Evolutionary conservation across 2,113 vertebrate species (phyloP).

Genomic region (Natator depressus): DNA sequence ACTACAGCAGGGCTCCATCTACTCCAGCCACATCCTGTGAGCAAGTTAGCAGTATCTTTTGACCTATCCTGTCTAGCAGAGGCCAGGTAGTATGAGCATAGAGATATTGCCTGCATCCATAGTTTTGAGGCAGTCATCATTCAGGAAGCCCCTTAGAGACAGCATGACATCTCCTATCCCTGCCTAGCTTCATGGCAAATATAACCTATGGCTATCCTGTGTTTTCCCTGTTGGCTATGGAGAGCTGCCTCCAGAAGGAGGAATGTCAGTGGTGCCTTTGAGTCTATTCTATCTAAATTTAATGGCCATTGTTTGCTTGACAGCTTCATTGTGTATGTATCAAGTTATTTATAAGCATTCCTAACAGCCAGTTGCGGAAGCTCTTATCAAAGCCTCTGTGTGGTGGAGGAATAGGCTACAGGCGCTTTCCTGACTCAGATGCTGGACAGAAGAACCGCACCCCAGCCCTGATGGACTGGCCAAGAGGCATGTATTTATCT

Average conservation of each 20-base stretch:
- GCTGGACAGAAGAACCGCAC: rapidly evolving
- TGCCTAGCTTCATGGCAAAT: slow-evolving; percentile 18
- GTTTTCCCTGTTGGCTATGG: not conserved
- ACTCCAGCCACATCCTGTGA: not conserved
- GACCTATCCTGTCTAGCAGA: not conserved
- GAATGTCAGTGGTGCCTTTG: not conserved
- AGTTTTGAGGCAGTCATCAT: slow-evolving; percentile 51
- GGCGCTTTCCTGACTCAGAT: not conserved
- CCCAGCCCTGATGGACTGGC: rapidly evolving
- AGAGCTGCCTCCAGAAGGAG: not conserved
- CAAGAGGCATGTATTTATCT: rapidly evolving
- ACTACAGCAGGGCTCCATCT: slow-evolving; percentile 46
- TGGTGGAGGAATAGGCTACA: rapidly evolving
- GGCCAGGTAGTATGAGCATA: not conserved
- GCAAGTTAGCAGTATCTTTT: not conserved
- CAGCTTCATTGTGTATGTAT: not conserved
- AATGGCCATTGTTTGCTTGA: slow-evolving; percentile 6
- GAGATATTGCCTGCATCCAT: not conserved
- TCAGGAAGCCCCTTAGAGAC: not conserved
- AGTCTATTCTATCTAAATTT: slow-evolving; percentile 58
- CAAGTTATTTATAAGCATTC: not conserved
- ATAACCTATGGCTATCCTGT: slow-evolving; percentile 29
- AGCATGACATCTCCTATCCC: slow-evolving; percentile 28
- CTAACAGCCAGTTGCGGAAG: rapidly evolving
- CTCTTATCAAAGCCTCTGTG: not conserved